These are phyloP conservation scores for Hirtodrosophila trivittata DNA, from an alignment of 2,888 invertebrate species.

Conservation along the genomic window DNA sequence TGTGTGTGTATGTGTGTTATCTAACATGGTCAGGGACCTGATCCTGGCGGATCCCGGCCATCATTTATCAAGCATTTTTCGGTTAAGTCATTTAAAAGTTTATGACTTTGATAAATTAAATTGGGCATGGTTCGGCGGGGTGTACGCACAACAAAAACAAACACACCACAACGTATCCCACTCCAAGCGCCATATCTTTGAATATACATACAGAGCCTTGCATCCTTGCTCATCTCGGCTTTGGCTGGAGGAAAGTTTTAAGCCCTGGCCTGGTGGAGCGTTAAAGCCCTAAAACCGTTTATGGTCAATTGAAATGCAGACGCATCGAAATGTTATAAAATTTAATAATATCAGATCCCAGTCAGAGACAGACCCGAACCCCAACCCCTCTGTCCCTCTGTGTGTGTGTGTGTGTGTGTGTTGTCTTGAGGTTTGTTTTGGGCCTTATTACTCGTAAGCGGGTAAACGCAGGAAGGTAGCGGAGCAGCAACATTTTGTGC, in stretches of 20 bases:
- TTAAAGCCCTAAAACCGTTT: constrained; percentile 64
- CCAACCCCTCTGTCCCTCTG: neutral
- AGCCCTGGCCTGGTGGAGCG: constrained; percentile 24
- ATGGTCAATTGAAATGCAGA: constrained; percentile 74
- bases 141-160: constrained; percentile 13
- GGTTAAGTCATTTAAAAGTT: constrained; percentile 63
- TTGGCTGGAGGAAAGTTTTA: constrained; percentile 45
- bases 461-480: constrained; percentile 16
- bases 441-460: constrained; percentile 40
- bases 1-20: constrained; percentile 3
- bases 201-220: constrained; percentile 13
- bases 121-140: constrained; percentile 52
- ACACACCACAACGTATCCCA: constrained; percentile 1
- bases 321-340: constrained; percentile 77
- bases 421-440: constrained; percentile 50
- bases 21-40: constrained; percentile 18
- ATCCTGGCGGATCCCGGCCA: constrained; percentile 21
- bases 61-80: constrained; percentile 58
- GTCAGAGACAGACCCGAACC: constrained; percentile 8
- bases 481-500: constrained; percentile 50
- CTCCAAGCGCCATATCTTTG: neutral
- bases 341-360: constrained; percentile 66
- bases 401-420: constrained; percentile 2
- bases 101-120: constrained; percentile 80
- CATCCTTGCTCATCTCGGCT: constrained; percentile 4